Evolutionary conservation across 1,140 invertebrate species (phyloP), one percentile per base, ranked within the genome.

Genomic region (Drosophila asahinai): DNA sequence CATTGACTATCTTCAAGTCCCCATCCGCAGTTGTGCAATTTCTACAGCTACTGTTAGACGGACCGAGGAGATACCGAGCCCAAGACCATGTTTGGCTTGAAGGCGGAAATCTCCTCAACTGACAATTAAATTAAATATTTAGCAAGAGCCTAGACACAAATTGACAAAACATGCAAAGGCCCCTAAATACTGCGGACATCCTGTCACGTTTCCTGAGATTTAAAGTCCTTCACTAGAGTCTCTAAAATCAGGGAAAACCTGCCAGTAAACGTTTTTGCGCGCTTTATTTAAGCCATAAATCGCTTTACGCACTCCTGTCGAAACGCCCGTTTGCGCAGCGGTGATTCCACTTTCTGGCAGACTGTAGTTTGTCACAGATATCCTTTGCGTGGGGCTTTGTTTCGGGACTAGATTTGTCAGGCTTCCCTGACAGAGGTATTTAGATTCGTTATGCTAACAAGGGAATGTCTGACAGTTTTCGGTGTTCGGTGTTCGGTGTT

Each of bases 61-160:
- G 11, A 12, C 14, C 47, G 54, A 25, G 30, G 15, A 57, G 30
- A 62, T 14, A 65, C 49, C 60, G 49, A 43, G 66, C 15, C 54
- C 2, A 12, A 22, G 51, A 14, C 5, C 38, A 22, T 11, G 36
- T 30, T n/a, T 36, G 52, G 33, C 14, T 19, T n/a, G 3, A 17
- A 19, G 51, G 8, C 51, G 36, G 51, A 36, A 36, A 8, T 30
- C n/a, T 19, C 49, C 47, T 15, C 22, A 47, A 64, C 62, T 57
- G 38, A 43, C 47, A 62, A 75, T 55, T 48, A 54, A 67, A 79
- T 87, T 47, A 90, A 89, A 90, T 79, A 90, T 89, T 90, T 72
- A 84, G 65, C 78, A 64, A 70, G 72, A 67, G 65, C 62, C 73
- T 61, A 42, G 81, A 22, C 49, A 81, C 15, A 36, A 36, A 12